A percentile compares a stretch with the other conserved stretches of the same genome.
phyloP scores from a whole-genome alignment of 2,888 invertebrate species.

The Nemoura dubitans region DNA sequence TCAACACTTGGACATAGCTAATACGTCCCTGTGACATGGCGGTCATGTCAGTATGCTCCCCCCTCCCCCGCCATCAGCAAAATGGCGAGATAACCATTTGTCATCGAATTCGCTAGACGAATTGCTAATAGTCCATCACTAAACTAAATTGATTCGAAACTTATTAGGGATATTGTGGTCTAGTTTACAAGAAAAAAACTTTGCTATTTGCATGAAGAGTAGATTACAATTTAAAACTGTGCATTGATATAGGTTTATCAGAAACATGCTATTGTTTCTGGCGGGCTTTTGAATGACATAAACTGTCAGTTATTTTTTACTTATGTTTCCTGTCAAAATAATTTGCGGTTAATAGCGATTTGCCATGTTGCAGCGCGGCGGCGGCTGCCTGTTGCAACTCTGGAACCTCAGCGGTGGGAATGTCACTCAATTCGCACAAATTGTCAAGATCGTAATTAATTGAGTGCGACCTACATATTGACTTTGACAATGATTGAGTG shows the following conservation, averaged over 20 bases:
- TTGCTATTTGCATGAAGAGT: background rate
- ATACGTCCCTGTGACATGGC: background rate
- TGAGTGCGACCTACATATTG: conserved; percentile 7
- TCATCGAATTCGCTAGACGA: background rate
- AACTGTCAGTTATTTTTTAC: background rate
- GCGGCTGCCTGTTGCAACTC: background rate
- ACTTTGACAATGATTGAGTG: background rate
- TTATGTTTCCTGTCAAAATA: background rate
- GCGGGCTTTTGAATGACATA: background rate
- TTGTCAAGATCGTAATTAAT: background rate
- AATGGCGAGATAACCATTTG: background rate
- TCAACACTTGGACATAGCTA: background rate
- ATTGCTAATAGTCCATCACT: background rate
- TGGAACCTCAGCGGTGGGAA: background rate
- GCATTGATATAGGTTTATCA: background rate
- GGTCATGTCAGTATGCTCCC: background rate
- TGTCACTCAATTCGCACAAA: background rate
- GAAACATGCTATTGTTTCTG: background rate
- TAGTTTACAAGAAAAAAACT: background rate
- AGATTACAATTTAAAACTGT: too few relatives aligned
- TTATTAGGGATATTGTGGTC: background rate
- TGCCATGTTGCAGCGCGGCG: background rate
- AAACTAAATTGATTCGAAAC: background rate
- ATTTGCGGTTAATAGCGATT: background rate
- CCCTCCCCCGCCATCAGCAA: background rate